phyloP scores from a whole-genome alignment of 2,888 invertebrate genomes.

The Pyrrhia umbra region DNA sequence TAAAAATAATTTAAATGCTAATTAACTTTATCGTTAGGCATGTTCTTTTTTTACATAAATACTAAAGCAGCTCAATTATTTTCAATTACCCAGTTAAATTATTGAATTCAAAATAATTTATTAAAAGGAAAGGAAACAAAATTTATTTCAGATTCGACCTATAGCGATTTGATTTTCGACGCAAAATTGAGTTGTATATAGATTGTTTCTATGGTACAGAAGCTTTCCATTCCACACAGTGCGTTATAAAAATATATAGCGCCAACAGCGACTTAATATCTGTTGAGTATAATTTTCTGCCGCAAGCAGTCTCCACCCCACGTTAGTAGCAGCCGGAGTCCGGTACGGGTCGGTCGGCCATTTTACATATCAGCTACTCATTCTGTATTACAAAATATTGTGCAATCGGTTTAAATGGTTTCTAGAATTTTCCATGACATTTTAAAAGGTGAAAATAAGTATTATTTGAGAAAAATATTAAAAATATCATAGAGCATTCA shows the following conservation, averaged over 20 bases:
- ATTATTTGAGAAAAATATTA: not conserved
- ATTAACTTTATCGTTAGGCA: not conserved
- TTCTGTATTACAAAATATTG: constrained; percentile 72
- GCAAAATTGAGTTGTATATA: too few species aligned
- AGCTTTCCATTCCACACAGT: not conserved
- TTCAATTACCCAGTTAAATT: too few species aligned
- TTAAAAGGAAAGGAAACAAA: too few species aligned
- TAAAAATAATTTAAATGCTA: not conserved
- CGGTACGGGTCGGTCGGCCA: constrained; percentile 68
- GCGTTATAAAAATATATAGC: constrained; percentile 17
- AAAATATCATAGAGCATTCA: not conserved
- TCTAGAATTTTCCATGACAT: constrained; percentile 69
- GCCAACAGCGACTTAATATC: constrained; percentile 20
- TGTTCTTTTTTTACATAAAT: too few species aligned
- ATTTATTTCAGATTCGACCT: too few species aligned
- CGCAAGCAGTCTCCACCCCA: constrained; percentile 82
- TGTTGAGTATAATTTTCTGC: constrained; percentile 36
- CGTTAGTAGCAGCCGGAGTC: constrained; percentile 70
- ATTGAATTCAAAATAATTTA: too few species aligned
- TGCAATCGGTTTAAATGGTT: constrained; percentile 67
- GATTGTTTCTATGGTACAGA: too few species aligned
- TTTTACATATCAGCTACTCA: constrained; percentile 56
- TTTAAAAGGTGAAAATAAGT: constrained; percentile 7
- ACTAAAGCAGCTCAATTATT: too few species aligned
- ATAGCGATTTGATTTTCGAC: too few species aligned